Conservation (phyloP, 2,888 invertebrate species). For the Pseudoips prasinana region DNA sequence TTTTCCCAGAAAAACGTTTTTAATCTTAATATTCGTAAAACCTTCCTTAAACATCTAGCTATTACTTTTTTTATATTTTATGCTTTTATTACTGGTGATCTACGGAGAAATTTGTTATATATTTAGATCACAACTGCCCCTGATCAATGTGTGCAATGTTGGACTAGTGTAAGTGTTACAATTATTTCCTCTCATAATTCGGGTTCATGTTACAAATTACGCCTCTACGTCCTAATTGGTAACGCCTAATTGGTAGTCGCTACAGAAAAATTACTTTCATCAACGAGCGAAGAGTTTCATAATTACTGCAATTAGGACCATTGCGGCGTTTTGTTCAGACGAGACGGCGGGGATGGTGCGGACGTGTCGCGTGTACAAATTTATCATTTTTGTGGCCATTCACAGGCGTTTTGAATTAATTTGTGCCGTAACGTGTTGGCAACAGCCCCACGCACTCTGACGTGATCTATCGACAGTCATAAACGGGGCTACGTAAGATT, state of each 20-base stretch:
- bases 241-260: constrained; percentile 73
- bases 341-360: constrained; percentile 43
- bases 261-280: constrained; percentile 77
- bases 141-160: no score
- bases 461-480: constrained; percentile 26
- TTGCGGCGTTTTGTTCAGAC: constrained; percentile 62
- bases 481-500: constrained; percentile 16
- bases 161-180: no score
- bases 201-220: constrained; percentile 64
- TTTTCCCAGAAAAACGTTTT: no score
- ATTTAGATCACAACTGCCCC: no score
- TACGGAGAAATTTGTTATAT: no score
- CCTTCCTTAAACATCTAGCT: no score
- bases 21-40: no score
- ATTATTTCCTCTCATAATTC: constrained; percentile 46
- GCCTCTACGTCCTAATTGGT: constrained; percentile 63
- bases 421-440: constrained; percentile 12
- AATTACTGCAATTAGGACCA: constrained; percentile 72
- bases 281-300: constrained; percentile 76
- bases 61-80: no score
- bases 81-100: no score
- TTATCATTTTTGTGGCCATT: constrained; percentile 52
- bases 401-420: constrained; percentile 41
- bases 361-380: constrained; percentile 70
- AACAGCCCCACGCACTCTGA: constrained; percentile 22